phyloP scores from a whole-genome alignment of 2,888 invertebrate species.

The Parnassius orleans region DNA sequence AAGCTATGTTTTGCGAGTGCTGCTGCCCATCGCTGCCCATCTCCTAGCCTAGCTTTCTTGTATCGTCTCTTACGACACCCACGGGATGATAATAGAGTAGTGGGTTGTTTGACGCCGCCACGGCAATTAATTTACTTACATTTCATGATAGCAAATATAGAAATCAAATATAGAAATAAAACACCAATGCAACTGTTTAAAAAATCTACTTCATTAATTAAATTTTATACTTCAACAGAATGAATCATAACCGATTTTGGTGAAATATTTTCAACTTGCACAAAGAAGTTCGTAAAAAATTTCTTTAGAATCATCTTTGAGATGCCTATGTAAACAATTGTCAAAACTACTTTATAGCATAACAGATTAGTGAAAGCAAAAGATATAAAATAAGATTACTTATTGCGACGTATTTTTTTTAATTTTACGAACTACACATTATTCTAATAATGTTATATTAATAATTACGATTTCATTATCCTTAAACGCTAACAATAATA shows the following conservation, averaged over 20 bases:
- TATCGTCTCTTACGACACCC: no score
- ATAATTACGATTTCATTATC: conserved; percentile 14
- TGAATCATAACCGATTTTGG: conserved; percentile 32
- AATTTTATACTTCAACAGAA: conserved; percentile 41
- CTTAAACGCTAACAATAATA: conserved; percentile 22
- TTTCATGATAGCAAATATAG: background rate
- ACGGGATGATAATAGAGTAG: no score
- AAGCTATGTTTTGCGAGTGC: no score
- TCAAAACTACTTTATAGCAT: conserved; percentile 9
- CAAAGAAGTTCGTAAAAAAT: conserved; percentile 12
- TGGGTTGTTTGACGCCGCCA: no score
- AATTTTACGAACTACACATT: background rate
- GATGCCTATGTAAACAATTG: conserved; percentile 3
- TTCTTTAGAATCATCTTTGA: conserved; percentile 4
- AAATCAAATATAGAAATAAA: conserved; percentile 35
- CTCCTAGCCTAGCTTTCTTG: no score
- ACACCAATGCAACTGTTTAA: conserved; percentile 38
- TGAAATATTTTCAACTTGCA: conserved; percentile 13
- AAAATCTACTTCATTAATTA: conserved; percentile 43
- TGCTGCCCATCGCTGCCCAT: no score
- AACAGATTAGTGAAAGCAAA: conserved; percentile 8
- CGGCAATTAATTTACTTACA: no score
- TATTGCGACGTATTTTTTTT: conserved; percentile 1
- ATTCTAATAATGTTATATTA: conserved; percentile 5
- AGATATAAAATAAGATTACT: conserved; percentile 8